Percentiles rank a stretch among this genome's conserved stretches.
These are phyloP conservation scores for Pyrrhosoma nymphula DNA, from an alignment of 2,888 invertebrate species.

Conservation along the genomic window DNA sequence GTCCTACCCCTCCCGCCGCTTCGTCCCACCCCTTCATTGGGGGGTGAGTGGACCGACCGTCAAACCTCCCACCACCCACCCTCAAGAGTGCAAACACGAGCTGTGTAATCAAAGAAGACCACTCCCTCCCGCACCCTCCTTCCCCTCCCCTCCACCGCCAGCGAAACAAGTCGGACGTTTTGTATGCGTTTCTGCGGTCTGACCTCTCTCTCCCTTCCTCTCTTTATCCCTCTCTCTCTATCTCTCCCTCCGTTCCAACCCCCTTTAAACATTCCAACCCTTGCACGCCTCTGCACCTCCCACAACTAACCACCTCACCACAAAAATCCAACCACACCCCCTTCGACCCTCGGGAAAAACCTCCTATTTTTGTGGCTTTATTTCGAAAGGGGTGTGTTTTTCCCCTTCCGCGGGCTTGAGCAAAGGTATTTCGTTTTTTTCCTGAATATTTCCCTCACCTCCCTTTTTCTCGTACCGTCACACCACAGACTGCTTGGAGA, in stretches of 20 bases:
- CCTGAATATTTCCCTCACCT: too few species aligned
- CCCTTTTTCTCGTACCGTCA: too few species aligned
- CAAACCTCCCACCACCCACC: not conserved
- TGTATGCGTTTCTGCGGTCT: slow-evolving; percentile 22
- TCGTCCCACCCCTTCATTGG: not conserved
- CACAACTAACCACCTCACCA: too few species aligned
- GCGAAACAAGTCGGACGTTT: not conserved
- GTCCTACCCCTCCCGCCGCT: not conserved
- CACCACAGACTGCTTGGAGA: too few species aligned
- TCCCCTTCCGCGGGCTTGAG: too few species aligned
- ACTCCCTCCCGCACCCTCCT: not conserved
- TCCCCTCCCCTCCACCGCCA: not conserved
- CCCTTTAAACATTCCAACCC: not conserved
- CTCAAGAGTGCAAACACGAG: not conserved
- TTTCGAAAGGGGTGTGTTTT: too few species aligned
- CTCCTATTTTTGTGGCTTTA: not conserved
- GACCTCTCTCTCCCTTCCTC: not conserved
- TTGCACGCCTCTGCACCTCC: too few species aligned
- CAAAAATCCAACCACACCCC: not conserved
- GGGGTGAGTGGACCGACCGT: not conserved
- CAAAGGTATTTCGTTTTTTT: too few species aligned
- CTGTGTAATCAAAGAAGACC: slow-evolving; percentile 16
- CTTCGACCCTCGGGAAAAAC: not conserved
- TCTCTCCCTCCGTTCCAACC: too few species aligned
- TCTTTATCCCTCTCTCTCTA: not conserved